Evolutionary conservation across 1,140 invertebrate species (phyloP), one percentile per base, ranked within the genome.

Genomic region (Popillia japonica): DNA sequence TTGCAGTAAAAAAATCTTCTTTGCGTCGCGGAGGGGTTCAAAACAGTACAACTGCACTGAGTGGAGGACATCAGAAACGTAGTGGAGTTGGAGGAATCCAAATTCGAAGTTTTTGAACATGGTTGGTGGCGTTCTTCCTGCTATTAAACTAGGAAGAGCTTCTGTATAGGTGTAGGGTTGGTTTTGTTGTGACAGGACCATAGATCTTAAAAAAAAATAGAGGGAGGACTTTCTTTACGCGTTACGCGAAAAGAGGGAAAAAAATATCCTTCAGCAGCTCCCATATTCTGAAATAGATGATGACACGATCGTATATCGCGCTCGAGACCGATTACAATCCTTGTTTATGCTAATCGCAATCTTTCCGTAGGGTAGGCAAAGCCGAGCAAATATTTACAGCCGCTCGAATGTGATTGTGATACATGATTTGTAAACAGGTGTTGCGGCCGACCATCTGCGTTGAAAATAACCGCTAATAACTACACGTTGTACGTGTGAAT

Each of bases 401-500:
- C 48, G 48, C 14, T 55, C 48, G 2, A 17, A 55, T 55, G 14
- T 55, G 48, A 55, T 55, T 55, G 6, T 17, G 48, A 55, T n/a
- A 17, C 48, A 55, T 55, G 48, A 55, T 55, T 55, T 55, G 48
- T 55, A 55, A 55, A 55, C 48, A 55, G 48, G 48, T 55, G 48
- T 55, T 55, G 48, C 48, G 14, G 14, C 1, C 27, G 27, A 55
- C 48, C 48, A 55, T 55, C 48, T 55, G 48, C 48, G 48, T 17
- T n/a, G 48, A 17, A 55, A 55, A 55, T 55, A 55, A 55, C 48
- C 17, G n/a, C 48, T n/a, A 55, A n/a, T 55, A 55, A 55, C 48
- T 55, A 55, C n/a, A n/a, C 48, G 48, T n/a, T 55, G 48, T 55
- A 55, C 48, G 48, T 55, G 48, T 55, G 48, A 55, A 55, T 55